Evolutionary conservation across 2,113 vertebrate genomes (phyloP).

Genomic region (Salvelinus alpinus): DNA sequence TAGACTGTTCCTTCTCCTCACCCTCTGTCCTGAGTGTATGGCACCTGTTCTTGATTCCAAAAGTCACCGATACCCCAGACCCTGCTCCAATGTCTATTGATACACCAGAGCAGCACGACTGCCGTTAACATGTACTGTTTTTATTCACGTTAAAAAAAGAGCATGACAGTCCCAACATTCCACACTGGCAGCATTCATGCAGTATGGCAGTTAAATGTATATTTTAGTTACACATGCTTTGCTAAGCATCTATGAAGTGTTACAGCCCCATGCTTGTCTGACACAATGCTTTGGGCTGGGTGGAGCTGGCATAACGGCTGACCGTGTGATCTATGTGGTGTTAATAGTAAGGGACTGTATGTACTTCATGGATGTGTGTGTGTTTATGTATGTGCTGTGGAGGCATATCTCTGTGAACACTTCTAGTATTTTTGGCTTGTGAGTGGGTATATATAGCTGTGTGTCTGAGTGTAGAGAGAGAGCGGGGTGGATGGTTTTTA

Average conservation of each 20-base stretch:
- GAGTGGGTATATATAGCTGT: neutral
- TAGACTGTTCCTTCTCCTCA: neutral
- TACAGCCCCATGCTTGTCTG: slow-evolving; percentile 6
- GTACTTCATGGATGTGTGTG: neutral
- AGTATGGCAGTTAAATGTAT: neutral
- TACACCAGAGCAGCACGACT: neutral
- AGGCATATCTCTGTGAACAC: slow-evolving; percentile 6
- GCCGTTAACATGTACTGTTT: slow-evolving; percentile 6
- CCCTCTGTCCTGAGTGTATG: neutral
- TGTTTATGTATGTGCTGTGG: slow-evolving; percentile 24
- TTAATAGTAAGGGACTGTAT: neutral
- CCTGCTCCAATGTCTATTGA: neutral
- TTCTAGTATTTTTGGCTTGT: neutral
- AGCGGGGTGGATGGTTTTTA: slow-evolving; percentile 25
- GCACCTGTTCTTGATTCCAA: neutral
- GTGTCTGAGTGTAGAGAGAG: neutral
- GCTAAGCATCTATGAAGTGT: neutral
- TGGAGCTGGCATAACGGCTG: too few relatives aligned
- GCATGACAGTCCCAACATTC: slow-evolving; percentile 27
- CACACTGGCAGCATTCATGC: neutral
- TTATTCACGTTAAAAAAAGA: neutral
- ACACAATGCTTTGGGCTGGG: too few relatives aligned
- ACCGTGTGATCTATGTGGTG: too few relatives aligned
- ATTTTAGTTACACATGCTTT: neutral
- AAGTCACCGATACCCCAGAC: neutral